Evolutionary conservation across 2,797 vertebrate genomes (phyloP), one percentile per base, ranked within the genome.

Genomic region (Oreochromis mossambicus): DNA sequence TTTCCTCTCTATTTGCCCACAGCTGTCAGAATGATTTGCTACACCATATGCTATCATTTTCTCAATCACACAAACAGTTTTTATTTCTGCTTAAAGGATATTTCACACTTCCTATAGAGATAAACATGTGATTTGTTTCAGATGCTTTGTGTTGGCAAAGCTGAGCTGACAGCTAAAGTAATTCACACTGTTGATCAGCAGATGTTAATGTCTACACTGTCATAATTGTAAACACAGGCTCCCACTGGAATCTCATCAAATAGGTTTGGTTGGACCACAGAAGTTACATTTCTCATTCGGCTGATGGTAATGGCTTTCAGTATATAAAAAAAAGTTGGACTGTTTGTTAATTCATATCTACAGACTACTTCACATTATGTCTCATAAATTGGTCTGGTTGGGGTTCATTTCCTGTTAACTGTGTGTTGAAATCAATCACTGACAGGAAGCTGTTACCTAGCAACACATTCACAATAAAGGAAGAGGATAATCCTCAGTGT

Each of bases 1-100:
- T 58, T 19, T 21, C 36, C 77, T 66, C 17, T 78, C 76, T 36
- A 83, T 78, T 58, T 75, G 66, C 61, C 63, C 56, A 36, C 52
- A 86, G 70, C 77, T 85, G 82, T 85, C 86, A 83, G 52, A 43
- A 80, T 83, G 79, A 90, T 88, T 88, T 90, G 75, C 52, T 56
- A 82, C 82, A n/a, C 68, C 50, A 79, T 50, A 78, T 41, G 8
- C 54, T 78, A 79, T 80, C 68, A 85, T 58, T 70, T 66, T 52
- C 46, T 34, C 34, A 9, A 86, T 88, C 52, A 51, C 19, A 78
- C 77, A 73, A 54, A 70, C 9, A 55, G 34, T 68, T 80, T 79
- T 24, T 36, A 43, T 70, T 78, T 70, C 13, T 54, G 38, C 7
- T 19, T 19, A 80, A 83, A 68, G 3, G 36, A 85, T 38, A 38